Evolutionary conservation across 1,140 invertebrate genomes (phyloP), one percentile per base, ranked within the genome.

Genomic region (Odontomachus brunneus): DNA sequence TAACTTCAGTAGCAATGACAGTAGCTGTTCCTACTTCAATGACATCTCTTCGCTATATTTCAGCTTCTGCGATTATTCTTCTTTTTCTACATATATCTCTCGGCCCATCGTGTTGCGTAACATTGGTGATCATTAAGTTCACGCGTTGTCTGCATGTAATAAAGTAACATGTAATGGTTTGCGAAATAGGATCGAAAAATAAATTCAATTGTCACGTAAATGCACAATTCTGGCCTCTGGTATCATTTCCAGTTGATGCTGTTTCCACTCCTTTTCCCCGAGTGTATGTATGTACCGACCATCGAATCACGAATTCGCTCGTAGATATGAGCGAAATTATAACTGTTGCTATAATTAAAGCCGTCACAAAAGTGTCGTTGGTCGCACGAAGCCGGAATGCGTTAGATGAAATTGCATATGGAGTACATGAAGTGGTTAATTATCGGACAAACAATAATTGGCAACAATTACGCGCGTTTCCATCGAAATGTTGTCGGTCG

Each of bases 361-460:
- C 65, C 24, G 19, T 44, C 75, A 33, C 33, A 85, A 86, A 85
- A 85, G 29, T 82, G 57, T 65, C 53, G 72, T 53, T 69, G n/a
- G 22, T 48, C 55, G 17, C 48, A 44, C 55, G 51, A 86, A 65
- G 62, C 78, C 60, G 24, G 49, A 86, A 85, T 86, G 82, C 17
- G 71, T 53, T 83, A 82, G 80, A 89, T 90, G 74, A 83, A 82
- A 83, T 84, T 81, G 55, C 38, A 11, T 11, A 11, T 44, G 38
- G 38, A 44, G 38, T 44, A 84, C 63, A 65, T 82, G 67, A 63
- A 74, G 80, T 81, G 84, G 88, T 84, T 88, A 88, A 88, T 87
- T 87, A 87, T 82, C 57, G 85, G 57, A 55, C 74, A 82, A 87
- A 84, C 85, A 80, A 67, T 80, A 80, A 80, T 80, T 80, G 65